Evolutionary conservation across 2,888 invertebrate species (phyloP).

Genomic region (Pinctada fucata): DNA sequence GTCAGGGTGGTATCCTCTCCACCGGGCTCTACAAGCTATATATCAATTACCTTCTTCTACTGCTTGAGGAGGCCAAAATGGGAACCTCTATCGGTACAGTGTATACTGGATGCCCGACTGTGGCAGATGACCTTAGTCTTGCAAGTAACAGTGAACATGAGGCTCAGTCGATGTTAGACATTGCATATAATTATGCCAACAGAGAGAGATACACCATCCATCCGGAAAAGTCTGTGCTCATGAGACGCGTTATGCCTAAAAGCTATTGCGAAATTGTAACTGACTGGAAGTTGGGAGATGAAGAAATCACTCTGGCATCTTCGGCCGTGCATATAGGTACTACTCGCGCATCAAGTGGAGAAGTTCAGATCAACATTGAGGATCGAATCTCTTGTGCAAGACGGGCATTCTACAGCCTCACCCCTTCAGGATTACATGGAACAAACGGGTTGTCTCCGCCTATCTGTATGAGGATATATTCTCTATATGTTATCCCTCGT

Average conservation of each 20-base stretch:
- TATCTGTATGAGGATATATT: not conserved
- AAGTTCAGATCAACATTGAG: not conserved
- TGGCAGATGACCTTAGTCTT: constrained; percentile 5
- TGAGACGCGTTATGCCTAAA: not conserved
- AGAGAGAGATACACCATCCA: constrained; percentile 12
- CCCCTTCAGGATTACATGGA: too few relatives aligned
- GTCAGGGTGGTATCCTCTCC: too few relatives aligned
- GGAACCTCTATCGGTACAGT: constrained; percentile 3
- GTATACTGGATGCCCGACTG: constrained; percentile 1
- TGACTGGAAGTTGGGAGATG: constrained; percentile 9
- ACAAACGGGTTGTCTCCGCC: constrained; percentile 6
- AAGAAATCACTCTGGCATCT: constrained; percentile 3
- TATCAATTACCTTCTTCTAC: too few relatives aligned
- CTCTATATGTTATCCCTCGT: constrained; percentile 6
- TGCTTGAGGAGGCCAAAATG: not conserved
- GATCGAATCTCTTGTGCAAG: too few relatives aligned
- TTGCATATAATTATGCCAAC: constrained; percentile 5
- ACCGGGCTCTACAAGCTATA: too few relatives aligned
- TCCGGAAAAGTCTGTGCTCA: constrained; percentile 4
- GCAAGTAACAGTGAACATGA: not conserved
- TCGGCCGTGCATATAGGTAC: not conserved
- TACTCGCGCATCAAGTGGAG: not conserved
- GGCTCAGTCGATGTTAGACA: not conserved
- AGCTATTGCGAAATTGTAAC: not conserved
- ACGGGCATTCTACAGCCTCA: too few relatives aligned